Evolutionary conservation across 2,113 vertebrate species (phyloP), one percentile per base, ranked within the genome.

Genomic region (Chlamydotis undulata): DNA sequence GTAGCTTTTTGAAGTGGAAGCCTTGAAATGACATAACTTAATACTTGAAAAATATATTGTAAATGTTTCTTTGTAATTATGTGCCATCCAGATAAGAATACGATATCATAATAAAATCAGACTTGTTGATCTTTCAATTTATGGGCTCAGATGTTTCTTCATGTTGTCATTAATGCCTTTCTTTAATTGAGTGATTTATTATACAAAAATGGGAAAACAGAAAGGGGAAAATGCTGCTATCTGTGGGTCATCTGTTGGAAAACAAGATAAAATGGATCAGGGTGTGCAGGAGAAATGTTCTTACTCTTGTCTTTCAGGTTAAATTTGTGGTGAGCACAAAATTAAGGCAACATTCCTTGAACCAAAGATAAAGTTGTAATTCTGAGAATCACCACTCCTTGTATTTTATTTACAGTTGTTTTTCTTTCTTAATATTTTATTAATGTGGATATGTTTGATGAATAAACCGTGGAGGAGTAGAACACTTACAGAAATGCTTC

Each of bases 1-100:
- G 98, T 98, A 98, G 98, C 95, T 98, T 98, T 97, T 98, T 97
- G 97, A 98, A 98, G 96, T 97, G 97, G 95, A 98, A 98, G 96
- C 97, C 98, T 98, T 98, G 98, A 98, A 97, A 97, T 98, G 98
- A 97, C 85, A 96, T 95, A 98, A 97, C 26, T 92, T 96, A 97
- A 98, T 98, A 98, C 98, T 98, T 98, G 98, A 98, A 98, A 97
- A 97, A 97, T 95, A 95, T 78, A 98, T 96, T 98, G 98, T 98
- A 97, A 97, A 98, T 98, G 97, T 97, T 97, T 97, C 97, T 97
- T 97, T 98, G 97, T 98, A 98, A 97, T 97, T 96, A 97, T 96
- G 98, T 98, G 97, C 97, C 97, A 97, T 97, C 97, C 97, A 96
- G 97, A 98, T 80, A 77, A 98, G 96, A 98, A 96, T 96, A 97